Percentiles rank a stretch among this genome's conserved stretches.
Conservation (phyloP, 2,888 invertebrate genomes). For the Drosophila suboccidentalis region DNA sequence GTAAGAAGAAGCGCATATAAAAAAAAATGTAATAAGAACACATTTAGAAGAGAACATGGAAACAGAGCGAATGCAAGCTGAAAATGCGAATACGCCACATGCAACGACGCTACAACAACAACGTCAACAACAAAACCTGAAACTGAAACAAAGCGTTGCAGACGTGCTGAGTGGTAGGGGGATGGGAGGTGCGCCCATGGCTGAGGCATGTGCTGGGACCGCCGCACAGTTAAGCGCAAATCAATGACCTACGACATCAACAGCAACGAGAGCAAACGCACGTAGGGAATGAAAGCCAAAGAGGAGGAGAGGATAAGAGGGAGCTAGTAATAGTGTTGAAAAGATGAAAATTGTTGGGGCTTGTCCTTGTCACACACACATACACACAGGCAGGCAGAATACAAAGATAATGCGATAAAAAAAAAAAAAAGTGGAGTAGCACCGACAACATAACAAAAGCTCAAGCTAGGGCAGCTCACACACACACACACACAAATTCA, state of each 20-base stretch:
- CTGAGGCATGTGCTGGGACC: slow-evolving; percentile 41
- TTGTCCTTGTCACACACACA: slow-evolving; percentile 18
- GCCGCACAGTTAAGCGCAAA: slow-evolving; percentile 72
- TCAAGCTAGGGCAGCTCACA: slow-evolving; percentile 12
- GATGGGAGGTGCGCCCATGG: slow-evolving; percentile 24
- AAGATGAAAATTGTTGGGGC: slow-evolving; percentile 52
- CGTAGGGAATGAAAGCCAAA: slow-evolving; percentile 18
- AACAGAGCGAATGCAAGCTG: slow-evolving; percentile 45
- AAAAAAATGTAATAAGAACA: slow-evolving; percentile 66
- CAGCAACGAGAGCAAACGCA: slow-evolving; percentile 41
- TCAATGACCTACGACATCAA: slow-evolving; percentile 82
- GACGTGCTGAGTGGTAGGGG: slow-evolving; percentile 9
- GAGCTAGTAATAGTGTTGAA: slow-evolving; percentile 47
- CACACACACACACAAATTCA: slow-evolving; percentile 18
- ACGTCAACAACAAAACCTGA: slow-evolving; percentile 41
- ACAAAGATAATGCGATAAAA: slow-evolving; percentile 41
- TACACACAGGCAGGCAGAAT: neutral
- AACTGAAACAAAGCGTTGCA: slow-evolving; percentile 61
- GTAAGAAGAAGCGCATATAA: slow-evolving; percentile 49
- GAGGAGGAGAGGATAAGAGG: slow-evolving; percentile 12
- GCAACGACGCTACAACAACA: slow-evolving; percentile 61
- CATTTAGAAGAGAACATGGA: slow-evolving; percentile 43
- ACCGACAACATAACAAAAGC: slow-evolving; percentile 52
- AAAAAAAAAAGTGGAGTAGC: slow-evolving; percentile 59
- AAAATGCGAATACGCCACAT: slow-evolving; percentile 68